Evolutionary conservation across 2,888 invertebrate genomes (phyloP).

Genomic region (Acleris sparsana): DNA sequence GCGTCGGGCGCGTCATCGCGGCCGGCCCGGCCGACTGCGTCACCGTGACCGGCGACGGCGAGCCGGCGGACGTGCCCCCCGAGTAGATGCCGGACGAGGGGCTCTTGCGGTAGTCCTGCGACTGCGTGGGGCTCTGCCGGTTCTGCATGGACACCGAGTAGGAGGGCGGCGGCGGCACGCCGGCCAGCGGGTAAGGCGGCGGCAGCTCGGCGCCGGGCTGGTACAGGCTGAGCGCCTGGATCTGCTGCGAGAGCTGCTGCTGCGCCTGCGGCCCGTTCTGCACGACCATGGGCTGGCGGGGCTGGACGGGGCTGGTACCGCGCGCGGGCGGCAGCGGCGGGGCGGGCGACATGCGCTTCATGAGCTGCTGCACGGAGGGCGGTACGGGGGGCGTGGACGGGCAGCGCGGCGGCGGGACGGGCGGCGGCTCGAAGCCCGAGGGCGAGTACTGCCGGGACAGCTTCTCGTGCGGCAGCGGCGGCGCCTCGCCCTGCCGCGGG

Average conservation of each 20-base stretch:
- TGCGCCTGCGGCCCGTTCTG: constrained; percentile 92
- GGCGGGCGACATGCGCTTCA: constrained; percentile 86
- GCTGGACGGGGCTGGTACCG: constrained; percentile 89
- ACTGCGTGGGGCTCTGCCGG: constrained; percentile 93
- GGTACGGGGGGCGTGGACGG: constrained; percentile 88
- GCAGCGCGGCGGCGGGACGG: constrained; percentile 89
- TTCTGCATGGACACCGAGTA: constrained; percentile 94
- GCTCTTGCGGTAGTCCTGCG: constrained; percentile 92
- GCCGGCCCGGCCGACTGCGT: constrained; percentile 85
- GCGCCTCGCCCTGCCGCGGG: constrained; percentile 87
- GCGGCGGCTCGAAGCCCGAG: constrained; percentile 86
- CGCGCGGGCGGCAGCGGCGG: constrained; percentile 85
- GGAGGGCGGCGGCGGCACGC: constrained; percentile 90
- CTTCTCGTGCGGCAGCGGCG: constrained; percentile 84
- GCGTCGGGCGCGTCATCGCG: constrained; percentile 90
- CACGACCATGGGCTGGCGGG: constrained; percentile 90
- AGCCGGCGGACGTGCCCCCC: constrained; percentile 91
- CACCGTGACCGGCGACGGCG: constrained; percentile 92
- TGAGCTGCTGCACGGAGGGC: constrained; percentile 82
- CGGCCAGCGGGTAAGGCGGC: constrained; percentile 86
- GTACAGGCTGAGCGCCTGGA: constrained; percentile 92
- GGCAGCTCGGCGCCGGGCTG: constrained; percentile 87
- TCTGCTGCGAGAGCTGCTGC: constrained; percentile 94
- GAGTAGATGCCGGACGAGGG: constrained; percentile 94
- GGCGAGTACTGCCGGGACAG: constrained; percentile 89